Evolutionary conservation across 2,797 vertebrate genomes (phyloP), one percentile per base, ranked within the genome.

Genomic region (Aeoliscus strigatus): DNA sequence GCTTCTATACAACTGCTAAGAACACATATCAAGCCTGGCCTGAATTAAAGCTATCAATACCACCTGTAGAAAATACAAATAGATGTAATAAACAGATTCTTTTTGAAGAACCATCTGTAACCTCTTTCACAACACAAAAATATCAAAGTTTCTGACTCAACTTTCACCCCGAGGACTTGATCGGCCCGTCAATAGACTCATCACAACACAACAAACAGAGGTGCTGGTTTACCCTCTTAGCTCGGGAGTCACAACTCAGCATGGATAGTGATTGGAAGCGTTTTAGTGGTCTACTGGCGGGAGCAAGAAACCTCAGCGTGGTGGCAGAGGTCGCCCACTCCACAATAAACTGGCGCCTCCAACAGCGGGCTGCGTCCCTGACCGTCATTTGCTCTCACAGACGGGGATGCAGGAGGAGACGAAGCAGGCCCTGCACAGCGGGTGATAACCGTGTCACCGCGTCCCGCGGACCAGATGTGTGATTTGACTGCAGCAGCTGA

Each of bases 241-340:
- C 18, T 6, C 18, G 18, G 18, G 18, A 6, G 18, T 3, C 18
- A 12, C 13, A 44, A 66, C 54, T 34, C 73, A 70, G 75, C 63
- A 57, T 35, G 72, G 78, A 74, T 51, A 49, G 24, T 25, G 64
- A 74, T 53, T 66, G 71, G 60, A 69, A 73, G 72, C 71, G 40
- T 82, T 77, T 59, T 71, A 73, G 84, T 16, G 78, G 82, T 83
- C 79, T 79, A 68, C 65, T 70, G 76, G 79, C n/a, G 62, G 84
- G 72, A 80, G 66, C 80, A 56, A 10, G 42, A 70, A 87, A 87
- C 82, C 79, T 74, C 82, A 65, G 59, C 65, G 76, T 70, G 80
- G 83, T 83, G 73, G 35, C 66, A 71, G 82, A 87, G 84, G 86
- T 87, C 81, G 74, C 60, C 61, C 73, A 16, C 28, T 47, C 52